Conservation (phyloP, 2,888 invertebrate genomes). For the Pycnomerus fuliginosus region DNA sequence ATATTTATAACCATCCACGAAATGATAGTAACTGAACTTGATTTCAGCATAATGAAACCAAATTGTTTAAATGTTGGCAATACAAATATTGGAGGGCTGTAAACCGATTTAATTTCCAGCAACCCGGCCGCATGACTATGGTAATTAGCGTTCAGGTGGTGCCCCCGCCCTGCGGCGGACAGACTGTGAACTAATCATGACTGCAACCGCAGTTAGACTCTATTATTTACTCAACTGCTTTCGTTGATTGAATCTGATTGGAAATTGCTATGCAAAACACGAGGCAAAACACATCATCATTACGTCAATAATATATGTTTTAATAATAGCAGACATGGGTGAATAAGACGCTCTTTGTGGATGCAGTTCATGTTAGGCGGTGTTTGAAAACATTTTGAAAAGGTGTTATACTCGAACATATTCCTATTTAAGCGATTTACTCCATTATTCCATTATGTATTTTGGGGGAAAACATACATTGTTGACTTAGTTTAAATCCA, state of each 20-base stretch:
- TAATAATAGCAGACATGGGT: background rate
- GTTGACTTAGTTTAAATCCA: conserved; percentile 11
- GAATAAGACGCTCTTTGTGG: too few relatives aligned
- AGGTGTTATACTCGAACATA: conserved; percentile 20
- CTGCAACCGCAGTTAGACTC: conserved; percentile 51
- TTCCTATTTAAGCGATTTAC: conserved; percentile 18
- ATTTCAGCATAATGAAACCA: conserved; percentile 50
- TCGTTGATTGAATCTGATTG: conserved; percentile 40
- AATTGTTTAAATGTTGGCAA: conserved; percentile 52
- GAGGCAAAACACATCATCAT: background rate
- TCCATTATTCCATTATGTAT: conserved; percentile 22
- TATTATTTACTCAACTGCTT: conserved; percentile 51
- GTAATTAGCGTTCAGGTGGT: conserved; percentile 57
- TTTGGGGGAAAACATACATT: conserved; percentile 21
- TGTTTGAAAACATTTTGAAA: conserved; percentile 7
- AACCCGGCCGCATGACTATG: conserved; percentile 50
- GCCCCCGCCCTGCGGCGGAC: conserved; percentile 35
- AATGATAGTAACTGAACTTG: too few relatives aligned
- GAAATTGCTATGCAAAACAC: conserved; percentile 14
- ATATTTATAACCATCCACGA: background rate
- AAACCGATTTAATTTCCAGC: conserved; percentile 53
- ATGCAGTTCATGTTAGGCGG: too few relatives aligned
- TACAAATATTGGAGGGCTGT: conserved; percentile 50
- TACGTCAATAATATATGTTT: background rate
- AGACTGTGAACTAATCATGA: conserved; percentile 49